A percentile compares a stretch with the other conserved stretches of the same genome.
Conservation (phyloP, 2,797 vertebrate species). For the Rhabdomys pumilio region DNA sequence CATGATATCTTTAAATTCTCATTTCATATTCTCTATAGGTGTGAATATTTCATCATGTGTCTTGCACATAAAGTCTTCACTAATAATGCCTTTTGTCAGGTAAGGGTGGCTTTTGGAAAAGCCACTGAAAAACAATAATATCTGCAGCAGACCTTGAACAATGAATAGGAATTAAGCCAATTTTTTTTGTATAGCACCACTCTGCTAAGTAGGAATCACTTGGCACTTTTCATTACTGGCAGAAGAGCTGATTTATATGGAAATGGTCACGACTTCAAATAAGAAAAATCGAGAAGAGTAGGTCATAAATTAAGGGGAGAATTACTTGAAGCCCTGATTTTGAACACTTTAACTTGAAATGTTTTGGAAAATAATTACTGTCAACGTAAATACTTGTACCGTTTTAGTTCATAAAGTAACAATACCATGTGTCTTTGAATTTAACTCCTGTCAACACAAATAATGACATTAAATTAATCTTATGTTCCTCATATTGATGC, state of each 20-base stretch:
- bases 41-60: conserved; percentile 4
- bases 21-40: conserved; percentile 22
- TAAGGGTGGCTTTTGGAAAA: conserved; percentile 65
- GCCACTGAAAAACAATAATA: conserved; percentile 45
- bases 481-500: neutral
- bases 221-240: neutral
- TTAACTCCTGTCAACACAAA: conserved; percentile 34
- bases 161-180: conserved; percentile 51
- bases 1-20: neutral
- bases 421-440: neutral
- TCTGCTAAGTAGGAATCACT: conserved; percentile 48
- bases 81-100: conserved; percentile 52
- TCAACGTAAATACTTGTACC: neutral
- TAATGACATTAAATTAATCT: conserved; percentile 28
- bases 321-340: conserved; percentile 6
- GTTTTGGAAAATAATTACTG: conserved; percentile 14
- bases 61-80: conserved; percentile 38
- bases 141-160: conserved; percentile 73
- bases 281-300: conserved; percentile 14
- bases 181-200: conserved; percentile 3
- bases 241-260: conserved; percentile 45
- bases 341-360: conserved; percentile 1
- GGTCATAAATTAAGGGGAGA: neutral
- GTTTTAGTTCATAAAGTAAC: conserved; percentile 31
- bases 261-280: conserved; percentile 46